Evolutionary conservation across 2,797 vertebrate species (phyloP), one percentile per base, ranked within the genome.

Genomic region (Tragopan temminckii): DNA sequence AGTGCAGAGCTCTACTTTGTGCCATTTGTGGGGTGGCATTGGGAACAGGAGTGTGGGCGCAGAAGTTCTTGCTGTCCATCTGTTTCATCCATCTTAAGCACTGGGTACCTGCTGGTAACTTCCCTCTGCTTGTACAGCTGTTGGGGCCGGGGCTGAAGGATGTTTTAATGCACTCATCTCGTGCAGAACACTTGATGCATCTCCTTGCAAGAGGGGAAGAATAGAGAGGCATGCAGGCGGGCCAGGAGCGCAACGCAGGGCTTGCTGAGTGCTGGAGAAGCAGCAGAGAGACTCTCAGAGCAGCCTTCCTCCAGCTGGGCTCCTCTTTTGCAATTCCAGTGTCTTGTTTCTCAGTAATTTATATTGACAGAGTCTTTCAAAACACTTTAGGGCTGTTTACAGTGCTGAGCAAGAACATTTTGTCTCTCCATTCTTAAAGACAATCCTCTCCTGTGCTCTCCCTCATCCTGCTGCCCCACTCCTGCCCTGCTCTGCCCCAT

Each of bases 361-460:
- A 50, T 94, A 92, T 96, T 43, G 89, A 96, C 96, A 93, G 95
- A 92, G 80, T 95, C 97, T 97, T 97, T 97, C 97, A 97, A 94
- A 98, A 97, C 96, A 94, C 96, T 97, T 91, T 50, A 71, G 94
- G 77, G 85, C 95, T 97, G 97, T 97, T 97, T 97, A 97, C 97
- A 71, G 62, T 86, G 77, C 91, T 42, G 61, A 94, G 94, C 89
- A 83, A 91, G 97, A 97, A 98, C 97, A 96, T 95, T 94, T 86
- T 96, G 96, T 98, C 95, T 94, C 80, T 84, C 85, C 91, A 80
- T 96, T 88, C 96, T 95, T 95, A 78, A 91, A 96, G 96, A 91
- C 3, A 2, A 55, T 79, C n/a, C 83, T 81, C 84, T 95, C 38
- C 46, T 40, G 12, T 1, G 3, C 84, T 76, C 64, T 31, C 12